A percentile compares a stretch with the other conserved stretches of the same genome.
Evolutionary conservation across 2,888 invertebrate genomes (phyloP).

Genomic region (Lacanobia oleracea): DNA sequence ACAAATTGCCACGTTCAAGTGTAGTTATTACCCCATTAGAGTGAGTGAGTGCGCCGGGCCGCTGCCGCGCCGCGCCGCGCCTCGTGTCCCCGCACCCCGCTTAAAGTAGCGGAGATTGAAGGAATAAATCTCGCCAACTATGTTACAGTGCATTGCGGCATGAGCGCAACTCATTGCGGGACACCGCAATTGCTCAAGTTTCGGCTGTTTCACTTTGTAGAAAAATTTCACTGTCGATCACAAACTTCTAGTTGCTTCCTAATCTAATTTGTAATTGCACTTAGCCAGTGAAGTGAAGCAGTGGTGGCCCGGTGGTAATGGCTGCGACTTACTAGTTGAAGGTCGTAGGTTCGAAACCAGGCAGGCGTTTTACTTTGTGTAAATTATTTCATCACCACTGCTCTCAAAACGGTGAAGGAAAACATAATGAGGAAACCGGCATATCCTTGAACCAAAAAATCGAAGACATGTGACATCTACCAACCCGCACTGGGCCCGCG

Average conservation of each 20-base stretch:
- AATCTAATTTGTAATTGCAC: constrained; percentile 14
- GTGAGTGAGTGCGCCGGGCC: constrained; percentile 76
- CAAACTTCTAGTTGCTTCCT: constrained; percentile 9
- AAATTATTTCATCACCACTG: no score
- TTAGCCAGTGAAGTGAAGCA: no score
- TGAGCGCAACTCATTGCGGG: constrained; percentile 57
- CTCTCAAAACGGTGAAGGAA: no score
- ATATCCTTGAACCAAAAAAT: no score
- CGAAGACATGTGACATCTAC: no score
- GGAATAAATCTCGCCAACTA: constrained; percentile 78
- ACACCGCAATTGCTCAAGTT: constrained; percentile 50
- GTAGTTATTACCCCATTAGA: constrained; percentile 85
- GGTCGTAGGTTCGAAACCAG: no score
- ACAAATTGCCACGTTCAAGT: constrained; percentile 82
- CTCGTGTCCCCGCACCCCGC: constrained; percentile 54
- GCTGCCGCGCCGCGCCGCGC: constrained; percentile 33
- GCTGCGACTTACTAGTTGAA: no score
- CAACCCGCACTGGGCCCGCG: no score
- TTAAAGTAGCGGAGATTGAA: constrained; percentile 78
- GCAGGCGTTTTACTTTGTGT: no score
- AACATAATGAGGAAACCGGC: no score
- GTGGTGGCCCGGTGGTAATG: no score
- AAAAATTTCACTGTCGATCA: constrained; percentile 31
- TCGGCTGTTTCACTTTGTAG: constrained; percentile 34
- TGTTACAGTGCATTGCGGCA: constrained; percentile 67